Evolutionary conservation across 2,888 invertebrate species (phyloP), one percentile per base, ranked within the genome.

Genomic region (Agriotes lineatus): DNA sequence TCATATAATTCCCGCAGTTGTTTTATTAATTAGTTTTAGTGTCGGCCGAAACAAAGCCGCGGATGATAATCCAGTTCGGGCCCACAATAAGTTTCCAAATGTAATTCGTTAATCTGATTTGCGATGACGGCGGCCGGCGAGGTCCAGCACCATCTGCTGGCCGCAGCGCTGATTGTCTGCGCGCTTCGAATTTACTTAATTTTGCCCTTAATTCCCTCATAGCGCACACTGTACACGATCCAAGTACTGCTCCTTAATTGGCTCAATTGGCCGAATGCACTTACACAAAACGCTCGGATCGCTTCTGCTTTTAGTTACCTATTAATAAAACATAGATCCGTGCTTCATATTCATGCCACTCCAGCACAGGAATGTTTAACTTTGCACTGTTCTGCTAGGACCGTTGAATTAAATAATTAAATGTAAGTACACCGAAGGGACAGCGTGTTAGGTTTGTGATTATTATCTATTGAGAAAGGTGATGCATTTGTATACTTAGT

Each of bases 21-120:
- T 68, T 52, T 52, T 58, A 59, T 63, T 68, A 68, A 68, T 68
- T 63, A 68, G 57, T 68, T 68, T 56, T 54, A 67, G 44, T 45
- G 48, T 59, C 22, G 61, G 35, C 39, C 50, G 63, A 63, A 68
- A 20, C 69, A 56, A 59, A 70, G 64, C 67, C 54, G 56, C 64
- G 52, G 59, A 65, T 62, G 44, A 69, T 66, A 71, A 71, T 69
- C 61, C 67, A 61, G 52, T 69, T 66, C 42, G 44, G 22, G 30
- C 52, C 48, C 69, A 60, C 61, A 69, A 71, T 69, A 69, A 71
- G 69, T 65, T 69, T 58, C 64, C 69, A 48, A 59, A 59, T 64
- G 70, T 71, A 71, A 71, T 71, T 69, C 69, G 69, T 59, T 70
- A 72, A 72, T 70, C 67, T 63, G 67, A 72, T 72, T 72, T 70